Conservation (phyloP, 1,140 invertebrate genomes). For the Chymomyza costata region DNA sequence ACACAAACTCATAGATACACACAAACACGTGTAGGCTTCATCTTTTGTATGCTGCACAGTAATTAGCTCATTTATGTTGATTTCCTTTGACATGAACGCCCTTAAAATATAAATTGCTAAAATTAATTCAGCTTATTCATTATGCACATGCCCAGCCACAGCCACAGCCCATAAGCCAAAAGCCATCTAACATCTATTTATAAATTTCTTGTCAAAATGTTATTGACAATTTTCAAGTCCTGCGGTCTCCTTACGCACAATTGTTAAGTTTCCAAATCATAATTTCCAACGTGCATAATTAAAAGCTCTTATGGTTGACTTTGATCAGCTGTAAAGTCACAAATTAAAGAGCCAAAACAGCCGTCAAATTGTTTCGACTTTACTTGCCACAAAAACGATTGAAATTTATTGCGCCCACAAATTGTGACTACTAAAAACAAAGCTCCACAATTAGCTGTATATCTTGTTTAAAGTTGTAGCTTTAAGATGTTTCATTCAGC, state of each 20-base stretch:
- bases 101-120: slow-evolving; percentile 55
- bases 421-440: too few species aligned
- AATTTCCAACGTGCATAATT: too few species aligned
- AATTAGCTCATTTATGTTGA: slow-evolving; percentile 69
- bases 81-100: slow-evolving; percentile 62
- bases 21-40: neutral
- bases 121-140: slow-evolving; percentile 65
- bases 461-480: too few species aligned
- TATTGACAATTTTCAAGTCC: slow-evolving; percentile 56
- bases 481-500: too few species aligned
- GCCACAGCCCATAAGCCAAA: slow-evolving; percentile 15
- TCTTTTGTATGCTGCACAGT: slow-evolving; percentile 23
- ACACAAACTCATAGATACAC: neutral
- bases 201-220: slow-evolving; percentile 56
- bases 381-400: too few species aligned
- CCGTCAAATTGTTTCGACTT: too few species aligned
- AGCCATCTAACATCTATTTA: slow-evolving; percentile 63
- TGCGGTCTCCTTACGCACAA: slow-evolving; percentile 49
- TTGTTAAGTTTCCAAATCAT: slow-evolving; percentile 33
- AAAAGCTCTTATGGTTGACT: too few species aligned
- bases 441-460: too few species aligned
- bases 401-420: too few species aligned
- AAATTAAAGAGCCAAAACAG: too few species aligned
- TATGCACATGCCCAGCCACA: slow-evolving; percentile 30
- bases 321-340: too few species aligned